phyloP scores from a whole-genome alignment of 2,888 invertebrate genomes.

The Chirona hameri region DNA sequence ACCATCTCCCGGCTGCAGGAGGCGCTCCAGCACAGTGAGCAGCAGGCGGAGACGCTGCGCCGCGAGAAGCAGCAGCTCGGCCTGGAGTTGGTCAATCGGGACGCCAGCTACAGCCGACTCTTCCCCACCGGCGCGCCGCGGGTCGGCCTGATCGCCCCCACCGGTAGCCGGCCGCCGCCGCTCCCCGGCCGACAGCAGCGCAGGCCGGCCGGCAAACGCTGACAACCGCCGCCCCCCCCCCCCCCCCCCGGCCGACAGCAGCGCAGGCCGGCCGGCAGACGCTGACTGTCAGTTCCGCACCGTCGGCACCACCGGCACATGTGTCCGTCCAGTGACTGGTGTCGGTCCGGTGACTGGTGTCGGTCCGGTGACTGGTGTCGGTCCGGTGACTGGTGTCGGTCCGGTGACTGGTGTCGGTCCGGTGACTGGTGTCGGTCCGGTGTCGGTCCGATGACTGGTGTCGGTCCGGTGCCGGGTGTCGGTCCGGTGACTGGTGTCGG shows the following conservation, averaged over 20 bases:
- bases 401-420: too few relatives aligned
- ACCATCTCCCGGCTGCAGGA: neutral
- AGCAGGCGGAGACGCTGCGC: neutral
- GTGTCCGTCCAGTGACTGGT: too few relatives aligned
- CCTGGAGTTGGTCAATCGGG: conserved; percentile 10
- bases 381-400: too few relatives aligned
- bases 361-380: too few relatives aligned
- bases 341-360: too few relatives aligned
- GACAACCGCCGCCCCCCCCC: neutral
- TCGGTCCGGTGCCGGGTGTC: too few relatives aligned
- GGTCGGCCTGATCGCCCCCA: neutral
- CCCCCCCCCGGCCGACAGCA: neutral
- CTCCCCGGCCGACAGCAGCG: neutral
- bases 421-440: too few relatives aligned
- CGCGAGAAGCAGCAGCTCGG: conserved; percentile 6
- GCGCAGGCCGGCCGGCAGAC: neutral
- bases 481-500: too few relatives aligned
- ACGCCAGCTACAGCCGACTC: conserved; percentile 26
- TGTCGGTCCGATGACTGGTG: too few relatives aligned
- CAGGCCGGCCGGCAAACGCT: neutral
- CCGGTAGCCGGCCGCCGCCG: neutral
- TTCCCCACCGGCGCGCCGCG: neutral
- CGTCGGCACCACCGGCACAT: too few relatives aligned
- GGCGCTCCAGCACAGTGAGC: neutral
- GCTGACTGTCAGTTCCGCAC: too few relatives aligned